Evolutionary conservation across 2,888 invertebrate genomes (phyloP).

Genomic region (Nasonia oneida): DNA sequence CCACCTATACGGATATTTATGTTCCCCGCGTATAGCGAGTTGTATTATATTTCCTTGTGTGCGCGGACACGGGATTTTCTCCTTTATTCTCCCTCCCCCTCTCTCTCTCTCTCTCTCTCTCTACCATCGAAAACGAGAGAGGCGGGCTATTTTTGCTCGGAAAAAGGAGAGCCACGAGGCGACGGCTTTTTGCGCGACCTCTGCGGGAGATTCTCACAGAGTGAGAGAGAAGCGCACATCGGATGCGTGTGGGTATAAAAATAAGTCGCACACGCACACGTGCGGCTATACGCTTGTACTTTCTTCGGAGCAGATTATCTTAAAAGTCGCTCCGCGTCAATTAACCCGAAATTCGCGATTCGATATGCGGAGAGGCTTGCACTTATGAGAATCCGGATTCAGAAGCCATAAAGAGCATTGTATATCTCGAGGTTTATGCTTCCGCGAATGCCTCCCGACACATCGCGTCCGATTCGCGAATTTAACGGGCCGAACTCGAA

Average conservation of each 20-base stretch:
- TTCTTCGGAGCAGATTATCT: not conserved
- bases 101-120: too few species aligned
- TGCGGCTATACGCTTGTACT: not conserved
- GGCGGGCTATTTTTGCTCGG: constrained; percentile 23
- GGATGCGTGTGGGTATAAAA: constrained; percentile 7
- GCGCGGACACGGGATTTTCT: not conserved
- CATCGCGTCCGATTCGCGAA: constrained; percentile 20
- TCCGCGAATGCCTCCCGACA: not conserved
- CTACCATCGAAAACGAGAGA: constrained; percentile 9
- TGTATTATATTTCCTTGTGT: constrained; percentile 1
- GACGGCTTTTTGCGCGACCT: constrained; percentile 9
- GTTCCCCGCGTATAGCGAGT: not conserved
- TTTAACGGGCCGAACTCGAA: constrained; percentile 26
- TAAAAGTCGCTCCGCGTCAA: not conserved
- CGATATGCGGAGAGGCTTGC: not conserved
- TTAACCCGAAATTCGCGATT: not conserved
- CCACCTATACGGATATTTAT: constrained; percentile 30
- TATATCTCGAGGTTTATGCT: not conserved
- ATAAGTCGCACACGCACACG: constrained; percentile 6
- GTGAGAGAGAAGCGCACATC: not conserved
- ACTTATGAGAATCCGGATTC: not conserved
- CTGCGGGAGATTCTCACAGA: constrained; percentile 11
- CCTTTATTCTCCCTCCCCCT: not conserved
- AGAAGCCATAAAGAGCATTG: constrained; percentile 3
- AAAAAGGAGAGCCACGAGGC: constrained; percentile 29